A percentile compares a stretch with the other conserved stretches of the same genome.
Evolutionary conservation across 2,888 invertebrate genomes (phyloP).

Genomic region (Chrysolina americana): DNA sequence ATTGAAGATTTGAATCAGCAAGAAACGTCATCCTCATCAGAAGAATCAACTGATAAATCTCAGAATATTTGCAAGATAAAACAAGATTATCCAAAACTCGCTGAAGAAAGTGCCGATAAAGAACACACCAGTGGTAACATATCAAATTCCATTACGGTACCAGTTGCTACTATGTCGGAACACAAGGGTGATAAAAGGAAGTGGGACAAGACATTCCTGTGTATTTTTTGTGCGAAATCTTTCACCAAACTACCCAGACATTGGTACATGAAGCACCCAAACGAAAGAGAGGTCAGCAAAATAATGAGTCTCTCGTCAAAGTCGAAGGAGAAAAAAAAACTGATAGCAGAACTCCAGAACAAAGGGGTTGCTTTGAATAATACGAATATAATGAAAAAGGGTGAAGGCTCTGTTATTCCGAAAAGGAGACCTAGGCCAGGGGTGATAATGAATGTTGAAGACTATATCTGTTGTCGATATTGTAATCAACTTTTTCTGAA

Average conservation of each 20-base stretch:
- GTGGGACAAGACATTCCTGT: conserved; percentile 24
- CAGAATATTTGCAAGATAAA: background rate
- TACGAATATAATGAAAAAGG: background rate
- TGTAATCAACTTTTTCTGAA: background rate
- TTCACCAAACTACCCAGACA: conserved; percentile 17
- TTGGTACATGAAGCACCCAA: conserved; percentile 17
- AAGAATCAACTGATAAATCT: background rate
- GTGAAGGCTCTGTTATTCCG: conserved; percentile 11
- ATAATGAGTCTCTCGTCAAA: conserved; percentile 1
- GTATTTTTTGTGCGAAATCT: background rate
- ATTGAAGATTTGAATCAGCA: background rate
- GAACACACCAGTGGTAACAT: background rate
- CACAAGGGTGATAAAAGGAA: conserved; percentile 11
- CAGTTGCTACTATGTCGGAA: background rate
- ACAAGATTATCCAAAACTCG: background rate
- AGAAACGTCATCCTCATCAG: background rate
- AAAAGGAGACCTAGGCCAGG: conserved; percentile 13
- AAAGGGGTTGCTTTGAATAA: conserved; percentile 7
- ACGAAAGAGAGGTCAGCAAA: conserved; percentile 2
- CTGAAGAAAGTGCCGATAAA: background rate
- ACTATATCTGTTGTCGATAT: background rate
- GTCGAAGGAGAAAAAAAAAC: conserved; percentile 16
- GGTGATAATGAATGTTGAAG: background rate
- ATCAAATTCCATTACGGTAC: background rate
- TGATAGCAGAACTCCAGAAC: conserved; percentile 15